Evolutionary conservation across 2,888 invertebrate species (phyloP).

Genomic region (Hymenopus coronatus): DNA sequence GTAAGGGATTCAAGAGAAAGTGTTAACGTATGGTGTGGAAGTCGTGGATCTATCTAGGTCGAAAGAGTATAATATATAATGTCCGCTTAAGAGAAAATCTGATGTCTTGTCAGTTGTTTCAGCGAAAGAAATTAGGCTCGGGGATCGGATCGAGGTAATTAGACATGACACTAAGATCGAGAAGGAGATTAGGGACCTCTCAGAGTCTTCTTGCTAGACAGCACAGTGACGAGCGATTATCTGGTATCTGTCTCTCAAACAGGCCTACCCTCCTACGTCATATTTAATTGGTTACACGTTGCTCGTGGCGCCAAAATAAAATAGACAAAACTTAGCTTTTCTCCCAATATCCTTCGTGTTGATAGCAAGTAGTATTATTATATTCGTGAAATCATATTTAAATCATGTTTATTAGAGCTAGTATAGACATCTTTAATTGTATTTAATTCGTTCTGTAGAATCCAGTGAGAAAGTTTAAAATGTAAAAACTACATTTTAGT

Average conservation of each 20-base stretch:
- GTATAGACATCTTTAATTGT: no score
- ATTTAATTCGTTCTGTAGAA: no score
- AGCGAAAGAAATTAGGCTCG: background rate
- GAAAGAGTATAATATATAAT: no score
- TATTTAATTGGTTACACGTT: background rate
- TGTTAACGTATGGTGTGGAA: no score
- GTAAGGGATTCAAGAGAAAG: no score
- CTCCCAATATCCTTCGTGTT: background rate
- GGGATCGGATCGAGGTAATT: background rate
- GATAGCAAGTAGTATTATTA: no score
- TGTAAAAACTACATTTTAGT: no score
- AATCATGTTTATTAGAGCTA: no score
- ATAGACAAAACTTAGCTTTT: background rate
- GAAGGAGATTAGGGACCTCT: background rate
- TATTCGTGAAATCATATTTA: no score
- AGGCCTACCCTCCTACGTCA: background rate
- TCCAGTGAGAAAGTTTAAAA: no score
- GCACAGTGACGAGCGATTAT: background rate
- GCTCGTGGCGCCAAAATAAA: background rate
- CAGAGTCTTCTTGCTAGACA: background rate
- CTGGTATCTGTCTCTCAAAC: background rate
- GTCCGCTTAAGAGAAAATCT: background rate
- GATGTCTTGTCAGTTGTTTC: background rate
- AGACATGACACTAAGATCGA: background rate
- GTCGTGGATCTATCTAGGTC: no score